phyloP scores from a whole-genome alignment of 1,140 invertebrate genomes.

The Ridgeia piscesae region DNA sequence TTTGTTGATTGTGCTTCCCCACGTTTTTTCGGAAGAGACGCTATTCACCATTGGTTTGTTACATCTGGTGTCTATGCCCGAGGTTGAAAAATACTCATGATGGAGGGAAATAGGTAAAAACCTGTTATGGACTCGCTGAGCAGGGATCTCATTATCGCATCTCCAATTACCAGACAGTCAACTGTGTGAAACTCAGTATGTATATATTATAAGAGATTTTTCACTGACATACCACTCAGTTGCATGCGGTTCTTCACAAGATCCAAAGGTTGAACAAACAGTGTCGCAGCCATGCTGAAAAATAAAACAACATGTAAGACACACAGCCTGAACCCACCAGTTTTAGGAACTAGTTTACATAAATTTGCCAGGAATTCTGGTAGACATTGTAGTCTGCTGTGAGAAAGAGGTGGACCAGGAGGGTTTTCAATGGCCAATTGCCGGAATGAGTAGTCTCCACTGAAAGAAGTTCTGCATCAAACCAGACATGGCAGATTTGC shows the following conservation, averaged over 20 bases:
- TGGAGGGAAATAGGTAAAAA: too few relatives aligned
- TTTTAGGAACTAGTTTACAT: too few relatives aligned
- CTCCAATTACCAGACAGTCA: too few relatives aligned
- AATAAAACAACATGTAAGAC: not conserved
- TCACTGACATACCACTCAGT: conserved; percentile 68
- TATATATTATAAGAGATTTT: too few relatives aligned
- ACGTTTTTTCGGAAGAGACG: too few relatives aligned
- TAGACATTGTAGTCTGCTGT: not conserved
- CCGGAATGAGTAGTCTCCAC: not conserved
- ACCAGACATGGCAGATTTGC: not conserved
- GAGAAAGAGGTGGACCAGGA: not conserved
- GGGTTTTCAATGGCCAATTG: not conserved
- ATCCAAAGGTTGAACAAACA: conserved; percentile 96
- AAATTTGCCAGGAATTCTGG: not conserved
- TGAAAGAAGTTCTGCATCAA: not conserved
- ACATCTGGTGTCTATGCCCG: too few relatives aligned
- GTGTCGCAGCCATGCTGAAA: conserved; percentile 90
- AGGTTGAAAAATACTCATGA: too few relatives aligned
- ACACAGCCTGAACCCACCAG: not conserved
- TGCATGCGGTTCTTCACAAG: conserved; percentile 99
- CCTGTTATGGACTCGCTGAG: too few relatives aligned
- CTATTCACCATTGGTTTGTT: too few relatives aligned
- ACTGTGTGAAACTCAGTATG: too few relatives aligned
- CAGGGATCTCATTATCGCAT: too few relatives aligned
- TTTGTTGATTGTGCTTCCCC: too few relatives aligned